Percentiles rank a stretch among this genome's conserved stretches.
phyloP scores from a whole-genome alignment of 2,113 vertebrate species.

The Hypanus sabinus region DNA sequence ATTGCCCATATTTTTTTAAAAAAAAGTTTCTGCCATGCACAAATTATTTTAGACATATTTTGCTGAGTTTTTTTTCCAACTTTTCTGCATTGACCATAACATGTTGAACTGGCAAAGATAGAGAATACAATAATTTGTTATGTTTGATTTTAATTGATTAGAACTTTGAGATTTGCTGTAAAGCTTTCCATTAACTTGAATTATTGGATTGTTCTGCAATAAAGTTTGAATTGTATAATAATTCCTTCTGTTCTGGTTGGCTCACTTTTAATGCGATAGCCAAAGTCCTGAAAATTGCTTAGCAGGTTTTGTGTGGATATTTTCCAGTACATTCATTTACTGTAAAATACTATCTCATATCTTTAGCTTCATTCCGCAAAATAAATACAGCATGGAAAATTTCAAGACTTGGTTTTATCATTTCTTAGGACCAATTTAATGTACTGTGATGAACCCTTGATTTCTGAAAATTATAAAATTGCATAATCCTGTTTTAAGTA shows the following conservation, averaged over 20 bases:
- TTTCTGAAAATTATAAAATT: not conserved
- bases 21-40: not conserved
- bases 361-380: not conserved
- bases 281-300: not conserved
- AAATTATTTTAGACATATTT: not conserved
- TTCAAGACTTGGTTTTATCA: not conserved
- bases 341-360: not conserved
- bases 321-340: not conserved
- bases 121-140: not conserved
- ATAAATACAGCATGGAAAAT: not conserved
- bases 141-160: not conserved
- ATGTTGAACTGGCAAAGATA: not conserved
- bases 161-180: not conserved
- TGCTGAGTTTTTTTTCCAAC: not conserved
- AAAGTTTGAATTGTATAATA: not conserved
- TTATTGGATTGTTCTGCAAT: not conserved
- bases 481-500: not conserved
- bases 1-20: not conserved
- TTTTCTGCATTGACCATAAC: not conserved
- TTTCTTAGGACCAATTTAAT: not conserved
- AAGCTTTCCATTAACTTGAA: not conserved
- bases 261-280: not conserved
- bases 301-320: not conserved
- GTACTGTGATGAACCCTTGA: constrained; percentile 41
- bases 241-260: not conserved